Conservation (phyloP, 2,797 vertebrate species). For the Furcifer pardalis region DNA sequence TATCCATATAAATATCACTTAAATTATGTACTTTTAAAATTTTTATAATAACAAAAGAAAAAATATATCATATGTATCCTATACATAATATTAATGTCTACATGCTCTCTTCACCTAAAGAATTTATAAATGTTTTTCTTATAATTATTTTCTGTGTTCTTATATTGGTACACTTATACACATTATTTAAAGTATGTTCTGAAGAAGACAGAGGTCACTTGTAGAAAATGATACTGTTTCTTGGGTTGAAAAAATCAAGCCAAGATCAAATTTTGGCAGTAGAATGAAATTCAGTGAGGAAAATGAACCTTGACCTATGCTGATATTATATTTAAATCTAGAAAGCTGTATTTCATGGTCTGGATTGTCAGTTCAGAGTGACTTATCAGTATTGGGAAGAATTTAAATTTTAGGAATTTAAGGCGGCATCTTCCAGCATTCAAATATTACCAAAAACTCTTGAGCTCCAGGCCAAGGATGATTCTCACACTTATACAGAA, state of each 20-base stretch:
- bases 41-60: no score
- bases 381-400: background rate
- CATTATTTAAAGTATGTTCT: background rate
- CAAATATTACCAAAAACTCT: background rate
- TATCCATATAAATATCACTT: background rate
- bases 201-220: background rate
- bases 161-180: no score
- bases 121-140: no score
- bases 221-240: background rate
- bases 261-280: background rate
- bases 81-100: no score
- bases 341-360: background rate
- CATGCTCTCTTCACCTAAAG: no score
- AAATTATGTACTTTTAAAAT: no score
- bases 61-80: no score
- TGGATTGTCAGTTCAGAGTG: background rate
- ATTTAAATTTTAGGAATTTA: background rate
- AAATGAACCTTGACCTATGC: background rate
- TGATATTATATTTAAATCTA: background rate
- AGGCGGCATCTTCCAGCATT: background rate
- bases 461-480: background rate
- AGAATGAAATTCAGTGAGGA: background rate
- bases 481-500: background rate
- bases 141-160: no score
- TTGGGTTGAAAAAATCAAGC: no score